These are phyloP conservation scores for Drosophila littoralis DNA, from an alignment of 1,140 invertebrate species.

Conservation along the genomic window DNA sequence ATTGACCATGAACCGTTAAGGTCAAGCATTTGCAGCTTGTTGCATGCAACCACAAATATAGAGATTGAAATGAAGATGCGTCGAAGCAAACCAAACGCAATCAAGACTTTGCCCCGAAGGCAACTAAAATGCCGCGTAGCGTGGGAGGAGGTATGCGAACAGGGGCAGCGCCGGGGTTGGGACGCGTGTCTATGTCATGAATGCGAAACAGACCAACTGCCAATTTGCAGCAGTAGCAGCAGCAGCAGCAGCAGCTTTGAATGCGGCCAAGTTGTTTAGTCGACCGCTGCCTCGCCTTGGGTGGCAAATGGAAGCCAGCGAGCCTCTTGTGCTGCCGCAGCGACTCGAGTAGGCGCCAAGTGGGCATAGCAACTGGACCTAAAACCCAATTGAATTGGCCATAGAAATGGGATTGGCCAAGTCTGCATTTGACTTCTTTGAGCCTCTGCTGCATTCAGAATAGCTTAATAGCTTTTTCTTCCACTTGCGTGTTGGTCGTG, in stretches of 20 bases:
- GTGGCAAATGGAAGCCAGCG: neutral
- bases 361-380: constrained; percentile 4
- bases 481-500: neutral
- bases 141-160: neutral
- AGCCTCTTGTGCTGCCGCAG: constrained; percentile 9
- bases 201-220: constrained; percentile 40
- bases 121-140: constrained; percentile 1
- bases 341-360: constrained; percentile 4
- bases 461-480: neutral
- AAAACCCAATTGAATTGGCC: constrained; percentile 22
- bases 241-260: constrained; percentile 7
- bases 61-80: neutral
- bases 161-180: neutral
- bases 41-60: constrained; percentile 46
- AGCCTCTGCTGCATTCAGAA: neutral
- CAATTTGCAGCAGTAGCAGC: constrained; percentile 47
- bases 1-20: constrained; percentile 60
- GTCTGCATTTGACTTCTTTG: constrained; percentile 6
- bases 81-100: constrained; percentile 10
- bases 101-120: constrained; percentile 32
- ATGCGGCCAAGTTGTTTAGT: constrained; percentile 39
- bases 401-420: constrained; percentile 14
- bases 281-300: constrained; percentile 11
- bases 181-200: constrained; percentile 14
- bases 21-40: constrained; percentile 64